A percentile compares a stretch with the other conserved stretches of the same genome.
These are phyloP conservation scores for Coelopa pilipes DNA, from an alignment of 2,888 invertebrate genomes.

Conservation along the genomic window DNA sequence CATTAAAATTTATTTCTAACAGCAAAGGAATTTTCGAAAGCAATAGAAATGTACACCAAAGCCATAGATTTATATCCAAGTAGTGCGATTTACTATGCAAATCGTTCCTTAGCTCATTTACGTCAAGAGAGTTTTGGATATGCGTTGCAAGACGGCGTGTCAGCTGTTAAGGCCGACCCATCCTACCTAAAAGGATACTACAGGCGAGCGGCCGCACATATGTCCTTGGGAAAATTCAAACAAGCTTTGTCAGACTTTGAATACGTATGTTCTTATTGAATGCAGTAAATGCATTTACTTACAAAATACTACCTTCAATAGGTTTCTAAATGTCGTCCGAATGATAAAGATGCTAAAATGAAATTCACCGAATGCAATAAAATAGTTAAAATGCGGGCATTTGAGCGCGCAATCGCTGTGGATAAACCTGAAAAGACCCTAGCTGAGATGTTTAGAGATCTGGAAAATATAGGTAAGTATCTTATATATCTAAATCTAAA, in stretches of 20 bases:
- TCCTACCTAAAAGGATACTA: slow-evolving; percentile 97
- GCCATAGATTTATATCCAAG: slow-evolving; percentile 88
- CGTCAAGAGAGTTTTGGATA: slow-evolving; percentile 95
- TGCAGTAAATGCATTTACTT: background rate
- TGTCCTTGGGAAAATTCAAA: slow-evolving; percentile 98
- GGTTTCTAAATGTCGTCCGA: slow-evolving; percentile 92
- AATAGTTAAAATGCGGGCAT: slow-evolving; percentile 93
- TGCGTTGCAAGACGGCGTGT: slow-evolving; percentile 91
- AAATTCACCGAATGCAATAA: slow-evolving; percentile 96
- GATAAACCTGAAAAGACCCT: slow-evolving; percentile 89
- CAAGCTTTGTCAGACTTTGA: slow-evolving; percentile 96
- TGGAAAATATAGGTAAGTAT: slow-evolving; percentile 86
- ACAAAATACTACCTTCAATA: slow-evolving; percentile 57
- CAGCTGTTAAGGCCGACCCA: slow-evolving; percentile 89
- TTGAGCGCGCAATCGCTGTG: slow-evolving; percentile 95
- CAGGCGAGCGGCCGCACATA: slow-evolving; percentile 93
- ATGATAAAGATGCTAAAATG: slow-evolving; percentile 91
- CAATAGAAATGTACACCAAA: slow-evolving; percentile 87
- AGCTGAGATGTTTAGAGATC: slow-evolving; percentile 83
- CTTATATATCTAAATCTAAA: slow-evolving; percentile 7
- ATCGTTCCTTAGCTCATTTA: slow-evolving; percentile 94
- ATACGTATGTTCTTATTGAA: slow-evolving; percentile 72
- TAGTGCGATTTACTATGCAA: slow-evolving; percentile 90
- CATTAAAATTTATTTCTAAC: slow-evolving; percentile 44
- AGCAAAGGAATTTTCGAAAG: slow-evolving; percentile 91